Evolutionary conservation across 2,888 invertebrate genomes (phyloP).

Genomic region (Galerucella pusilla): DNA sequence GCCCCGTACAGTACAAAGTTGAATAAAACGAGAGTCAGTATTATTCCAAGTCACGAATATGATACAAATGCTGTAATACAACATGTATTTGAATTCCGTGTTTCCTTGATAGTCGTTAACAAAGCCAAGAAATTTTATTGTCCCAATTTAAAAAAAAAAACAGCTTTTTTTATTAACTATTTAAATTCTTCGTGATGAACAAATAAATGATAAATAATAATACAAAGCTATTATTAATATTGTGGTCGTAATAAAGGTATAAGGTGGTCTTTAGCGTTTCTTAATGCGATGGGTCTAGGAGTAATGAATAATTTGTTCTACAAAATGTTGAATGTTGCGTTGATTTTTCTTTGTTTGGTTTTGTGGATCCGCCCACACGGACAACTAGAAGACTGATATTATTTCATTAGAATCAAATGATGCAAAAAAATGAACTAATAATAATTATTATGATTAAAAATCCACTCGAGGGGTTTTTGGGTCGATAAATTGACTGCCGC

Average conservation of each 20-base stretch:
- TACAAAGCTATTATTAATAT: background rate
- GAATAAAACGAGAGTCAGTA: slow-evolving; percentile 20
- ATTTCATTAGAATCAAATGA: background rate
- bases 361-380: background rate
- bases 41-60: slow-evolving; percentile 26
- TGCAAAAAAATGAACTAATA: background rate
- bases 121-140: slow-evolving; percentile 26
- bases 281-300: background rate
- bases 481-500: too few relatives aligned
- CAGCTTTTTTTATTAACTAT: background rate
- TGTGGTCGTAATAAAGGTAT: background rate
- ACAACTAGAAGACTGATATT: background rate
- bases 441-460: background rate
- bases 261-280: background rate
- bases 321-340: background rate
- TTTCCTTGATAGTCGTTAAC: slow-evolving; percentile 32
- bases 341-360: slow-evolving; percentile 3
- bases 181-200: background rate
- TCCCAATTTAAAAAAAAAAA: slow-evolving; percentile 5
- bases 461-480: too few relatives aligned
- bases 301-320: background rate
- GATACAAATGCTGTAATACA: slow-evolving; percentile 26
- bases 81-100: slow-evolving; percentile 19
- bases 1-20: background rate
- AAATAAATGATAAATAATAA: background rate